Evolutionary conservation across 92 coral and sea anemone genomes (phyloP).

Genomic region (Epizoanthus fatuus): DNA sequence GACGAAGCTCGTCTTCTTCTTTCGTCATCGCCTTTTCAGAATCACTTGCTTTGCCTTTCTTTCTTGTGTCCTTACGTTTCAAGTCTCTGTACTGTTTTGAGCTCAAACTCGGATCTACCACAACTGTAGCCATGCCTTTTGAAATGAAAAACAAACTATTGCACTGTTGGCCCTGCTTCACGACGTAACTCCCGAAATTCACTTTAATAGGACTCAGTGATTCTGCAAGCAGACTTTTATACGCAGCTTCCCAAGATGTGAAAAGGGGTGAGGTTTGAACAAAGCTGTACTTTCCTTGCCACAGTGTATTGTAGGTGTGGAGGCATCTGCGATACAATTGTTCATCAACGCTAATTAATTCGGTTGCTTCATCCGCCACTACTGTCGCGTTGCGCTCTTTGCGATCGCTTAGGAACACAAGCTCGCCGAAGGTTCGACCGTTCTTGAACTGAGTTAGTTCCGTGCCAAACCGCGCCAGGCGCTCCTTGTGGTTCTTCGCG

Average conservation of each 20-base stretch:
- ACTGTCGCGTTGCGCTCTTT: conserved; percentile 95
- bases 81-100: conserved; percentile 74
- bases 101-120: conserved; percentile 78
- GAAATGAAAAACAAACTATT: conserved; percentile 82
- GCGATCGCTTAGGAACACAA: conserved; percentile 78
- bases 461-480: conserved; percentile 87
- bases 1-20: conserved; percentile 53
- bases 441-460: conserved; percentile 80
- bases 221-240: conserved; percentile 82
- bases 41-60: not conserved
- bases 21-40: conserved; percentile 25
- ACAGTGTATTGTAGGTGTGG: conserved; percentile 64
- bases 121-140: conserved; percentile 86
- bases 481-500: conserved; percentile 82
- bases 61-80: conserved; percentile 39
- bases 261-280: conserved; percentile 82
- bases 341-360: conserved; percentile 74
- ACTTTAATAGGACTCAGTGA: conserved; percentile 80
- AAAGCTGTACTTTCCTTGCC: conserved; percentile 85
- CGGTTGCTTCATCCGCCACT: conserved; percentile 87
- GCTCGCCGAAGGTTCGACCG: conserved; percentile 94
- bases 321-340: conserved; percentile 70
- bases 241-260: conserved; percentile 73
- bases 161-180: conserved; percentile 83
- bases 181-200: conserved; percentile 82